Base-by-base conservation (phyloP, 2,797 vertebrate species). In the Mormyrus proboscirostris region DNA sequence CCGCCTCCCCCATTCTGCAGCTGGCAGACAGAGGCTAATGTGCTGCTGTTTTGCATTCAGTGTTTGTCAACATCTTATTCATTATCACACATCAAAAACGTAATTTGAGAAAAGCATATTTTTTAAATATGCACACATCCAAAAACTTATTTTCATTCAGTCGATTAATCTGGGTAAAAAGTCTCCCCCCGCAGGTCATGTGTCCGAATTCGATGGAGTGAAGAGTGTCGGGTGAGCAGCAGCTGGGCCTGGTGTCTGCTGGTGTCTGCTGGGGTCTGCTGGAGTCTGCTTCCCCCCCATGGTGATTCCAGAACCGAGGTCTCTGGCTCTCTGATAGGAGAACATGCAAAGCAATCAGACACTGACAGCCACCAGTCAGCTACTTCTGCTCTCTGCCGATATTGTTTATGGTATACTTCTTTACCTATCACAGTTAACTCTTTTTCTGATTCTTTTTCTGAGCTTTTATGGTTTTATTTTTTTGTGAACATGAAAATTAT, bases 61-160 rank as follows among this genome's bases (percentile, higher is more conserved):
- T 86, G 84, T 47, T 84, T 49, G 44, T 84, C 82, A 84, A 49
- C 82, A 84, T 47, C 82, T 50, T 12, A 84, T 47, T 84, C 82
- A 84, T 25, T n/a, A 22, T 84, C 19, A 49, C 8, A 14, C 41
- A 84, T 50, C 49, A 14, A 47, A 49, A 14, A 84, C 9, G 0
- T 33, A 69, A 69, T 10, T 69, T 69, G 65, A 69, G 25, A 33
- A 49, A 49, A 51, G 8, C 82, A 84, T n/a, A 83, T 73, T 38
- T 16, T 38, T 6, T 0, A 6, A 38, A 38, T 38, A 2, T 73
- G 5, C 38, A 38, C 65, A 4, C 12, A 38, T 38, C 29, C 1
- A 0, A 73, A 38, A 73, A 73, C 65, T 73, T 69, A 33, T 73
- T 33, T 33, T 38, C 65, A 73, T 73, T 16, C 29, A 38, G 3